Conservation (phyloP, 2,113 vertebrate genomes). For the Vimba vimba region DNA sequence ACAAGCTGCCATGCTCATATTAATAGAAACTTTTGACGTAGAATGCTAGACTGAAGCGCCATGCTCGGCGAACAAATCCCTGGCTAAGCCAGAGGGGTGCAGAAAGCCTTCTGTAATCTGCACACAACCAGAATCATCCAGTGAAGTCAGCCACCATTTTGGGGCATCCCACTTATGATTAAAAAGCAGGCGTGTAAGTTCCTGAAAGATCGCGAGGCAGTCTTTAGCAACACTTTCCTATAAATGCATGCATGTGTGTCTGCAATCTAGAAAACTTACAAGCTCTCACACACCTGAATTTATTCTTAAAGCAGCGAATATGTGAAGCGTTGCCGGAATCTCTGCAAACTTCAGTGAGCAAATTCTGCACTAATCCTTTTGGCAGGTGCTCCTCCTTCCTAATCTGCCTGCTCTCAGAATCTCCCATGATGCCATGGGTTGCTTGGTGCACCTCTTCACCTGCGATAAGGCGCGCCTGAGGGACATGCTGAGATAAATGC, state of each 20-base stretch:
- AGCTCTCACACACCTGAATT: conserved; percentile 3
- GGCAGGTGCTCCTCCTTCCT: conserved; percentile 53
- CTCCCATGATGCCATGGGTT: conserved; percentile 59
- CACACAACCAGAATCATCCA: conserved; percentile 45
- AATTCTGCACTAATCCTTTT: conserved; percentile 53
- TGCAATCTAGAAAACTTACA: background rate
- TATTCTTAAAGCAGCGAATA: background rate
- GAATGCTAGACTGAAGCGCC: conserved; percentile 46
- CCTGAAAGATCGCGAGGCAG: background rate
- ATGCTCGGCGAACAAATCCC: conserved; percentile 54
- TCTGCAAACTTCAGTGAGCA: conserved; percentile 45
- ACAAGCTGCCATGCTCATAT: conserved; percentile 2
- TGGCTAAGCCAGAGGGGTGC: conserved; percentile 38
- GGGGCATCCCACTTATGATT: conserved; percentile 43
- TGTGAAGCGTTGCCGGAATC: conserved; percentile 30
- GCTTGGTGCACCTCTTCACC: conserved; percentile 53
- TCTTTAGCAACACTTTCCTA: conserved; percentile 10
- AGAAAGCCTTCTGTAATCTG: conserved; percentile 50
- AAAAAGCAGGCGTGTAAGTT: conserved; percentile 27
- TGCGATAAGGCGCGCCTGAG: conserved; percentile 54
- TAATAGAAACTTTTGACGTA: conserved; percentile 38
- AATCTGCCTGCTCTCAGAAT: conserved; percentile 70
- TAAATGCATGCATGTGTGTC: conserved; percentile 1
- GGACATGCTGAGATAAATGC: conserved; percentile 54
- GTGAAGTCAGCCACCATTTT: conserved; percentile 41